Percentiles rank a stretch among this genome's conserved stretches.
These are phyloP conservation scores for Biston betularia DNA, from an alignment of 2,888 invertebrate genomes.

Conservation along the genomic window DNA sequence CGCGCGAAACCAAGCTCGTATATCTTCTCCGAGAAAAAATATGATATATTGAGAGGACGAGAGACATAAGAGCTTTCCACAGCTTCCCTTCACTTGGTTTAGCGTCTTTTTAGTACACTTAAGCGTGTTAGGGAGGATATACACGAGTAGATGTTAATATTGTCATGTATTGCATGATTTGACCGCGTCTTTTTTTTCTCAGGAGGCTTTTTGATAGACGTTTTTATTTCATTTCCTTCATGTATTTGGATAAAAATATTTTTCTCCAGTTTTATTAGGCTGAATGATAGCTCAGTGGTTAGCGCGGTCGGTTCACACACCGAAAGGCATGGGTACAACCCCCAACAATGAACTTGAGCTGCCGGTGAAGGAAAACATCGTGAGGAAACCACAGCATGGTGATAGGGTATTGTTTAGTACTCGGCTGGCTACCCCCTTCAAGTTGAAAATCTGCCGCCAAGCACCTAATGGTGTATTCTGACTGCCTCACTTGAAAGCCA, in stretches of 20 bases:
- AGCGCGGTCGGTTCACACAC: no score
- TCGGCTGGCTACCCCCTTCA: no score
- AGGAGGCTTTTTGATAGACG: constrained; percentile 4
- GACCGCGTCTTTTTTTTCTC: not conserved
- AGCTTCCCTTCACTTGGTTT: constrained; percentile 71
- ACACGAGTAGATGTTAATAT: constrained; percentile 30
- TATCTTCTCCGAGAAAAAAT: constrained; percentile 81
- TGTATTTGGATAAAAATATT: not conserved
- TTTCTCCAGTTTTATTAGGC: no score
- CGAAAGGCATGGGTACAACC: no score
- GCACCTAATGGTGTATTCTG: no score
- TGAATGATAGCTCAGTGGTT: no score
- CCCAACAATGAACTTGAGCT: no score
- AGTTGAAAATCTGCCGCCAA: no score
- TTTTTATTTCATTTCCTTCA: not conserved
- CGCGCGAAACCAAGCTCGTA: constrained; percentile 81
- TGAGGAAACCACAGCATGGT: no score
- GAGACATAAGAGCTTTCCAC: constrained; percentile 77
- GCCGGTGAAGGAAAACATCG: no score
- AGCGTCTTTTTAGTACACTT: constrained; percentile 67
- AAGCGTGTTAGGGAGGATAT: constrained; percentile 38
- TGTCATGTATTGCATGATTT: constrained; percentile 14
- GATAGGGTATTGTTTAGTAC: no score
- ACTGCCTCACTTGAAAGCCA: no score
- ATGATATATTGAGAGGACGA: constrained; percentile 84